Conservation (phyloP, 2,888 invertebrate genomes). For the Criorhina ranunculi region DNA sequence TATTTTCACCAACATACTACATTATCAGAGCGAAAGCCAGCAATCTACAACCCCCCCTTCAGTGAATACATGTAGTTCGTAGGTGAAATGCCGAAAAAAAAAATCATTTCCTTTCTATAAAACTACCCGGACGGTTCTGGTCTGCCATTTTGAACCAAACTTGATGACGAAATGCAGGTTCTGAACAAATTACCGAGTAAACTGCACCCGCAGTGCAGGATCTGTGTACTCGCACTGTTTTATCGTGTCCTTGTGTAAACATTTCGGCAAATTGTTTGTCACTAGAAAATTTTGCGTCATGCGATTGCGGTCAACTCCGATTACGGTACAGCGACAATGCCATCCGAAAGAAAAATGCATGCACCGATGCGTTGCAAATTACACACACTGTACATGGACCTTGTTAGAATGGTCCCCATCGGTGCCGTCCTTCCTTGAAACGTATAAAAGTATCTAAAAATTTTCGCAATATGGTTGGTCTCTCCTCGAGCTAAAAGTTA, state of each 20-base stretch:
- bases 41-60: not conserved
- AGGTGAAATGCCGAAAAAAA: not conserved
- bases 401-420: slow-evolving; percentile 36
- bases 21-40: slow-evolving; percentile 1
- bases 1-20: slow-evolving; percentile 49
- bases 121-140: not conserved
- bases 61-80: not conserved
- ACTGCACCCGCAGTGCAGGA: slow-evolving; percentile 70
- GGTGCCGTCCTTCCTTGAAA: slow-evolving; percentile 26
- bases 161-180: slow-evolving; percentile 55
- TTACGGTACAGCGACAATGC: slow-evolving; percentile 22
- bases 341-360: slow-evolving; percentile 28
- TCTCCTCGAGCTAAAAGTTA: slow-evolving; percentile 84
- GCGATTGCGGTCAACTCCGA: slow-evolving; percentile 63
- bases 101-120: slow-evolving; percentile 11
- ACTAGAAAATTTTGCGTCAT: slow-evolving; percentile 61
- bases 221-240: slow-evolving; percentile 56
- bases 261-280: slow-evolving; percentile 67
- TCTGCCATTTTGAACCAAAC: slow-evolving; percentile 26
- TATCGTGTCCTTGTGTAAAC: slow-evolving; percentile 51
- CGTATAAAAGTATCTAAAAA: slow-evolving; percentile 60
- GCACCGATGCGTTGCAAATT: slow-evolving; percentile 70
- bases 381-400: slow-evolving; percentile 47
- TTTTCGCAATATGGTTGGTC: slow-evolving; percentile 81
- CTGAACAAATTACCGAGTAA: slow-evolving; percentile 65